Evolutionary conservation across 2,888 invertebrate species (phyloP).

Genomic region (Psococerastis gibbosa): DNA sequence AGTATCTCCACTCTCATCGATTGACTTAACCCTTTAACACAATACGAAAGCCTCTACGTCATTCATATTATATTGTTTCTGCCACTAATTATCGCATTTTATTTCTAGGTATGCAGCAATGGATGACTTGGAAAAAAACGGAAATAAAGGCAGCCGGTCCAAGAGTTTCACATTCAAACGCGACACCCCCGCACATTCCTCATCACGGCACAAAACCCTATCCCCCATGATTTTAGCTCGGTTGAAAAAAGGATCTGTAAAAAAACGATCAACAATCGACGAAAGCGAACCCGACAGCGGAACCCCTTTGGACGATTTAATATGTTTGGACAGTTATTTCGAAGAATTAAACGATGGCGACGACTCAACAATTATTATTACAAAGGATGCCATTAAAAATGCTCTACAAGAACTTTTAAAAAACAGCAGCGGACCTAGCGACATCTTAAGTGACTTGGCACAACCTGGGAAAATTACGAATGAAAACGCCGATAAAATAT

Average conservation of each 20-base stretch:
- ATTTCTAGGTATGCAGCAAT: not conserved
- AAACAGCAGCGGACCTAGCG: constrained; percentile 42
- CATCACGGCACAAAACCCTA: constrained; percentile 10
- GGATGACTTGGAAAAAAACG: not conserved
- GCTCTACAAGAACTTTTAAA: constrained; percentile 56
- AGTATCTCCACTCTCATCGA: too few species aligned
- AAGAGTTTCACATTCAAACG: not conserved
- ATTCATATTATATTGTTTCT: not conserved
- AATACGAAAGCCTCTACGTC: too few species aligned
- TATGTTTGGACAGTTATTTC: constrained; percentile 65
- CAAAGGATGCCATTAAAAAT: constrained; percentile 45
- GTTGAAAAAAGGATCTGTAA: constrained; percentile 2
- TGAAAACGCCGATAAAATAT: constrained; percentile 31
- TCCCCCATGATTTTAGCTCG: constrained; percentile 12
- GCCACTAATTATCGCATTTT: not conserved
- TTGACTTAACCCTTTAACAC: too few species aligned
- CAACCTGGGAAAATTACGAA: constrained; percentile 41
- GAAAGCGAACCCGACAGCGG: not conserved
- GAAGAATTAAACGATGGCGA: constrained; percentile 28
- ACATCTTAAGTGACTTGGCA: constrained; percentile 55
- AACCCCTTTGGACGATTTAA: constrained; percentile 52
- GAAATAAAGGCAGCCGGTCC: not conserved
- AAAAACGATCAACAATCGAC: constrained; percentile 5
- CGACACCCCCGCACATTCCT: not conserved
- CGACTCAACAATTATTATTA: constrained; percentile 25